A percentile compares a stretch with the other conserved stretches of the same genome.
Evolutionary conservation across 2,113 vertebrate genomes (phyloP).

Genomic region (Sebastes fasciatus): DNA sequence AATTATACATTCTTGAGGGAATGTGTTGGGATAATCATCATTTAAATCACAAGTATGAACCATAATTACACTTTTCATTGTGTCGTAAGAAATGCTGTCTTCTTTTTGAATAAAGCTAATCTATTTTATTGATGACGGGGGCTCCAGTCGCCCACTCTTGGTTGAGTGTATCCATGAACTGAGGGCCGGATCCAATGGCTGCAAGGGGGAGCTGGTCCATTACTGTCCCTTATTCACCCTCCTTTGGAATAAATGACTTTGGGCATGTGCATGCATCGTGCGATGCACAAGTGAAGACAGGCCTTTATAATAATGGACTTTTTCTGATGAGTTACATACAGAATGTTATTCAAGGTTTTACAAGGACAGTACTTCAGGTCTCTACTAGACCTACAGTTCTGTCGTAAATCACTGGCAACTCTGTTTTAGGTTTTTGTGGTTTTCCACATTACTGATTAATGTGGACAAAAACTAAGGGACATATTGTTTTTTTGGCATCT

Average conservation of each 20-base stretch:
- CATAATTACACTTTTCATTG: too few species aligned
- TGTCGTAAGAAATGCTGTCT: not conserved
- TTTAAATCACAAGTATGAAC: not conserved
- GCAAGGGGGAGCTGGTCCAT: not conserved
- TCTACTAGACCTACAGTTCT: not conserved
- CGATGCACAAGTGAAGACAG: not conserved
- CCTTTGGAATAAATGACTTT: not conserved
- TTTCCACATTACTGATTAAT: not conserved
- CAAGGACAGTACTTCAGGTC: not conserved
- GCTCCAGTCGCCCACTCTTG: not conserved
- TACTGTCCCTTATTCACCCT: not conserved
- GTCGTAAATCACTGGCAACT: not conserved
- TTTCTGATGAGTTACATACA: not conserved
- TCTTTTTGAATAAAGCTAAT: not conserved
- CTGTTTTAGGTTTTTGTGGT: not conserved
- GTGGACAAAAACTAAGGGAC: constrained; percentile 6
- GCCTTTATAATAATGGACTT: constrained; percentile 1
- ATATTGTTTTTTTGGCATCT: constrained; percentile 31
- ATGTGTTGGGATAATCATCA: not conserved
- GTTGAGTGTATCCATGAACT: too few species aligned
- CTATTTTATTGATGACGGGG: too few species aligned
- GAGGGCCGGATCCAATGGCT: not conserved
- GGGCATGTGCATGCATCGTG: not conserved
- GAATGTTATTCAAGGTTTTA: not conserved
- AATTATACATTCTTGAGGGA: not conserved